These are phyloP conservation scores for Piscicola geometra DNA, from an alignment of 2,888 invertebrate genomes.

Conservation along the genomic window DNA sequence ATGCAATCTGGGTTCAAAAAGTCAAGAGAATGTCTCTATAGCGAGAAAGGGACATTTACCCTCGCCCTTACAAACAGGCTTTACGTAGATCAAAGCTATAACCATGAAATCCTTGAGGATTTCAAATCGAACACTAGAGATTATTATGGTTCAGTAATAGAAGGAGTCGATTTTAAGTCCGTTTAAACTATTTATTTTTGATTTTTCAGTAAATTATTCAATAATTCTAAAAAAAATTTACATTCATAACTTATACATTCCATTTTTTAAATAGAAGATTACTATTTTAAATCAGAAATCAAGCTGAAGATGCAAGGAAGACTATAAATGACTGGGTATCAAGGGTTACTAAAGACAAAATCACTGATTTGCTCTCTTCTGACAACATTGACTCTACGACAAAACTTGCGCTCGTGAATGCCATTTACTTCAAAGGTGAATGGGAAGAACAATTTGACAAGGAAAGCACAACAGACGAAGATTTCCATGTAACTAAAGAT, in stretches of 20 bases:
- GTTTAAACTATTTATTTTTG: no score
- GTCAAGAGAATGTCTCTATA: constrained; percentile 7
- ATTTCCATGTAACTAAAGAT: constrained; percentile 18
- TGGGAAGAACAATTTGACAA: constrained; percentile 60
- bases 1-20: background rate
- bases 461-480: constrained; percentile 58
- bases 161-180: no score
- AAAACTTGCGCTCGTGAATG: constrained; percentile 54
- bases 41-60: constrained; percentile 38
- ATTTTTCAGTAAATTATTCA: no score
- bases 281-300: no score
- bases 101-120: no score
- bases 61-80: constrained; percentile 50
- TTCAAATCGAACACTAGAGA: no score
- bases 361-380: constrained; percentile 68
- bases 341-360: constrained; percentile 72
- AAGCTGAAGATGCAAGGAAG: background rate
- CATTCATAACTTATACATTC: no score
- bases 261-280: no score
- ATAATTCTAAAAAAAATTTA: no score
- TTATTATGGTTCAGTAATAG: no score
- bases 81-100: constrained; percentile 43
- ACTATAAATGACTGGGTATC: constrained; percentile 76
- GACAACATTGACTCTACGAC: constrained; percentile 50
- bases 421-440: constrained; percentile 55